Evolutionary conservation across 2,113 vertebrate genomes (phyloP).

Genomic region (Etheostoma cragini): DNA sequence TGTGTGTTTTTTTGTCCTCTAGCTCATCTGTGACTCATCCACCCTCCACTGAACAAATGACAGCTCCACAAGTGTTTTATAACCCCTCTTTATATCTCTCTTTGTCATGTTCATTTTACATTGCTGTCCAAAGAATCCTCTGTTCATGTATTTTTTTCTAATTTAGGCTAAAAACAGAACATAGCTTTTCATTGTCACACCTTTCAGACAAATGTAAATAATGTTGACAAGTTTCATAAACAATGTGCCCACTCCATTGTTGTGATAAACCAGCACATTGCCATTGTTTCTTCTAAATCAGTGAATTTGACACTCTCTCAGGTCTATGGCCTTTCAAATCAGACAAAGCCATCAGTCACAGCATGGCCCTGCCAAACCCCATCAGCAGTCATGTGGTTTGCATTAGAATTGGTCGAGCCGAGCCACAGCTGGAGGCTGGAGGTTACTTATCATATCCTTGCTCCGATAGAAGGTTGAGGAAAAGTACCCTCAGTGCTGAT

Average conservation of each 20-base stretch:
- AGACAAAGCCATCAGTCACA: slow-evolving; percentile 56
- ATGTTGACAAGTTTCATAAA: neutral
- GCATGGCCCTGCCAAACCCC: slow-evolving; percentile 35
- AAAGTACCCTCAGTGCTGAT: slow-evolving; percentile 47
- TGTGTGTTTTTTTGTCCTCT: slow-evolving; percentile 8
- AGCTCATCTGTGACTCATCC: slow-evolving; percentile 55
- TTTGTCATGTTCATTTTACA: neutral
- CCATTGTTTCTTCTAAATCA: slow-evolving; percentile 42
- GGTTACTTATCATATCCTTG: slow-evolving; percentile 67
- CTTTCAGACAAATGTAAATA: neutral
- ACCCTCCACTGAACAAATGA: slow-evolving; percentile 23
- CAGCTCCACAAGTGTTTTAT: slow-evolving; percentile 4
- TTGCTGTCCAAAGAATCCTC: neutral
- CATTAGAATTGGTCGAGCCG: slow-evolving; percentile 52
- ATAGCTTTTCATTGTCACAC: neutral
- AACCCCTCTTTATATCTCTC: neutral
- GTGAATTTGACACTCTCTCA: slow-evolving; percentile 23
- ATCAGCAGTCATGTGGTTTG: slow-evolving; percentile 59
- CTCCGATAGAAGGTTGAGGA: slow-evolving; percentile 39
- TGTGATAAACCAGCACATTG: neutral
- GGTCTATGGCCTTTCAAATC: slow-evolving; percentile 20
- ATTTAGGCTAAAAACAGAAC: neutral
- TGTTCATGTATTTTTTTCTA: neutral
- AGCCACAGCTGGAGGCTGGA: slow-evolving; percentile 44
- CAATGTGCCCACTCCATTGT: neutral